Evolutionary conservation across 2,797 vertebrate species (phyloP).

Genomic region (Anniella stebbinsi): DNA sequence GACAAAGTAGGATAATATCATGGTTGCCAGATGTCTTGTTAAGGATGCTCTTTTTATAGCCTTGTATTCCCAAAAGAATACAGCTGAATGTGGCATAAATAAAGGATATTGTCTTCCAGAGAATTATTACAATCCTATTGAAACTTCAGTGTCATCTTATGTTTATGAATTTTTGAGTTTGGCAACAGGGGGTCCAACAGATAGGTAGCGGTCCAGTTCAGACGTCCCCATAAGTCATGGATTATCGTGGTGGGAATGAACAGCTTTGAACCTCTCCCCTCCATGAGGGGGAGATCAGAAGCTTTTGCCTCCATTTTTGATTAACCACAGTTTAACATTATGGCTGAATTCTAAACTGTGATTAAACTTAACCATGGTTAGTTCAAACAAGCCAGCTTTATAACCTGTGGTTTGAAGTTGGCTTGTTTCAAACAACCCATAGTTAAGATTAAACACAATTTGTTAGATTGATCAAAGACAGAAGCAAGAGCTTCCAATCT

Average conservation of each 20-base stretch:
- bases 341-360: not conserved
- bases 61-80: not conserved
- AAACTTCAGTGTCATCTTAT: not conserved
- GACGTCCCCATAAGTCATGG: not conserved
- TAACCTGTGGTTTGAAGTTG: not conserved
- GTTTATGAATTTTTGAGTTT: too few species aligned
- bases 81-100: not conserved
- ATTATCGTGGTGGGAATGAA: not conserved
- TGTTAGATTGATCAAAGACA: not conserved
- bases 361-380: not conserved
- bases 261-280: not conserved
- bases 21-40: conserved; percentile 13
- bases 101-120: not conserved
- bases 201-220: not conserved
- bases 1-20: conserved; percentile 18
- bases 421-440: not conserved
- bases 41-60: not conserved
- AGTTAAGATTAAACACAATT: not conserved
- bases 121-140: not conserved
- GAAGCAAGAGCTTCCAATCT: not conserved
- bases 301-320: not conserved
- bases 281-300: not conserved
- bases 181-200: not conserved
- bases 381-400: not conserved
- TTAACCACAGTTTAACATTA: not conserved